Percentiles rank a stretch among this genome's conserved stretches.
These are phyloP conservation scores for Isaurus tuberculatus DNA, from an alignment of 92 coral and sea anemone genomes.

Conservation along the genomic window DNA sequence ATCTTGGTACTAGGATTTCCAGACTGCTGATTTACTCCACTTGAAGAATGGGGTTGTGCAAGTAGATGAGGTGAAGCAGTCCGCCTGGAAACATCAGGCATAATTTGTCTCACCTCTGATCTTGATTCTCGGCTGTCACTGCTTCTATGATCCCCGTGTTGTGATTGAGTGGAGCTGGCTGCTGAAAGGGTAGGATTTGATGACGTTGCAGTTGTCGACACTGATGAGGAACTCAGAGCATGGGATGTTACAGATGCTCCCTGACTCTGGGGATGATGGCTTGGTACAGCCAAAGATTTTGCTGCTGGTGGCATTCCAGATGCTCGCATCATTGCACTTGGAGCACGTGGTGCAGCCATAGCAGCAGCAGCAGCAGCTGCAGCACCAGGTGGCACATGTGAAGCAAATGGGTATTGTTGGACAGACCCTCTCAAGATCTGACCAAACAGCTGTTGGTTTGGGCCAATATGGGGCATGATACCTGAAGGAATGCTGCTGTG, in stretches of 20 bases:
- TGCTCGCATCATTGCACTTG: constrained; percentile 38
- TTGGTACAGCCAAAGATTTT: constrained; percentile 9
- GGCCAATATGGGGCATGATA: constrained; percentile 26
- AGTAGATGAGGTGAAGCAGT: constrained; percentile 37
- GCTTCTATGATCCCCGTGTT: constrained; percentile 23
- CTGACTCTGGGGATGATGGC: constrained; percentile 36
- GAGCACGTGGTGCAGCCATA: constrained; percentile 75
- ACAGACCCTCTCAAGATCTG: constrained; percentile 53
- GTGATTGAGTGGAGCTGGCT: constrained; percentile 5
- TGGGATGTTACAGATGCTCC: constrained; percentile 32
- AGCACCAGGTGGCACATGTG: constrained; percentile 88
- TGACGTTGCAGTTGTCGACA: neutral
- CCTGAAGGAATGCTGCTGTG: constrained; percentile 52
- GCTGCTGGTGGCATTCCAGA: constrained; percentile 22
- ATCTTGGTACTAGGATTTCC: neutral
- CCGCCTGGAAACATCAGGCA: constrained; percentile 26
- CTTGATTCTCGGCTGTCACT: constrained; percentile 38
- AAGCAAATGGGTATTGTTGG: constrained; percentile 66
- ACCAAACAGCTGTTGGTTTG: constrained; percentile 19
- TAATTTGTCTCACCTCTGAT: constrained; percentile 22
- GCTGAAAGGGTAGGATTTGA: constrained; percentile 8
- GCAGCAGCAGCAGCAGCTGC: constrained; percentile 88
- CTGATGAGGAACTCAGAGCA: constrained; percentile 1
- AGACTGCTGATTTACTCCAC: constrained; percentile 28
- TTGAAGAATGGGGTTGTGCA: constrained; percentile 13